These are phyloP conservation scores for Emydoidea blandingii DNA, from an alignment of 2,797 vertebrate species.

Conservation along the genomic window DNA sequence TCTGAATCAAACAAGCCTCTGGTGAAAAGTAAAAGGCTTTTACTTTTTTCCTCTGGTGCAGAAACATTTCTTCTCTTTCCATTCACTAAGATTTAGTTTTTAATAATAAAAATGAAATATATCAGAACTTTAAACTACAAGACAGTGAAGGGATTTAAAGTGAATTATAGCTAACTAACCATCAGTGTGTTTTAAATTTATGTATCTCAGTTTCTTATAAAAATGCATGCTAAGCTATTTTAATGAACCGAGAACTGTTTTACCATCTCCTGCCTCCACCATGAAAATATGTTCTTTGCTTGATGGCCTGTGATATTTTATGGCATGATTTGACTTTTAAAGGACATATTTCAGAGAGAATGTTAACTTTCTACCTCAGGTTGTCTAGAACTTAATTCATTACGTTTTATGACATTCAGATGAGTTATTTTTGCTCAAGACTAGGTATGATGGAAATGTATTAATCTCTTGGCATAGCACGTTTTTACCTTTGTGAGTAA, in stretches of 20 bases:
- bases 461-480: not conserved
- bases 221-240: not conserved
- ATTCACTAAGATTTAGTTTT: not conserved
- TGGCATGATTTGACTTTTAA: not conserved
- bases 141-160: not conserved
- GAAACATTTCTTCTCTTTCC: not conserved
- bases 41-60: not conserved
- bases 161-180: not conserved
- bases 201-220: not conserved
- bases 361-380: not conserved
- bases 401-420: not conserved
- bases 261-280: not conserved
- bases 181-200: not conserved
- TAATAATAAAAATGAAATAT: not conserved
- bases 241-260: not conserved
- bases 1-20: not conserved
- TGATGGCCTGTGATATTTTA: not conserved
- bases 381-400: not conserved
- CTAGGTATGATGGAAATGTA: not conserved
- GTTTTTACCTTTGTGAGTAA: not conserved
- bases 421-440: not conserved
- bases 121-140: not conserved
- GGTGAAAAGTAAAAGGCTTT: not conserved
- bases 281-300: not conserved
- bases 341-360: not conserved